Evolutionary conservation across 2,797 vertebrate genomes (phyloP).

Genomic region (Pteropus rufus): DNA sequence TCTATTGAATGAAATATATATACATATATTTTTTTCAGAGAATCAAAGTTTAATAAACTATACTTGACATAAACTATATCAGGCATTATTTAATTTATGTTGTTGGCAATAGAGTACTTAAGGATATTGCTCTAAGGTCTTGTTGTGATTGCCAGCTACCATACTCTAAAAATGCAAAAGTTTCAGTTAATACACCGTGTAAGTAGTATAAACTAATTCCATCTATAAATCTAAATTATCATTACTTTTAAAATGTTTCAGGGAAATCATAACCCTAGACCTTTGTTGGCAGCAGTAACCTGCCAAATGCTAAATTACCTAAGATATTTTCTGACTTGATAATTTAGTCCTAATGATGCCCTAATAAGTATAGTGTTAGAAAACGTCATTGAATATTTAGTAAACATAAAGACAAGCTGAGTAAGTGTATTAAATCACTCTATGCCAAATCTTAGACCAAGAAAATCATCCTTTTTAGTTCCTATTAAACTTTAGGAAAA

Average conservation of each 20-base stretch:
- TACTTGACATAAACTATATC: not conserved
- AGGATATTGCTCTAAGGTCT: not conserved
- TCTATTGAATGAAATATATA: not conserved
- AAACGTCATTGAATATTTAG: not conserved
- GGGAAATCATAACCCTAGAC: not conserved
- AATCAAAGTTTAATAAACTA: not conserved
- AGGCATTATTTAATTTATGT: conserved; percentile 1
- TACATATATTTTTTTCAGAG: not conserved
- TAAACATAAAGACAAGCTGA: not conserved
- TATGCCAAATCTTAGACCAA: not conserved
- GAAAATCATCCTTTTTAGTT: not conserved
- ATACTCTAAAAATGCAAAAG: not conserved
- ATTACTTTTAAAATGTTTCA: not conserved
- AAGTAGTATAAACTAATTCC: not conserved
- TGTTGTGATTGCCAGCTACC: not conserved
- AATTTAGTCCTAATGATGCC: not conserved
- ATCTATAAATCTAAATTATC: not conserved
- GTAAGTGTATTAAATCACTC: not conserved
- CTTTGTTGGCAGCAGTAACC: not conserved
- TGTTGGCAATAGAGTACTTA: not conserved
- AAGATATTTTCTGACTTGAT: not conserved
- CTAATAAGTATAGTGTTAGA: not conserved
- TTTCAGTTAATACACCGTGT: not conserved
- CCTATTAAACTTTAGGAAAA: not conserved
- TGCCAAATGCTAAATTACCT: conserved; percentile 7